phyloP scores from a whole-genome alignment of 2,113 vertebrate species.

The Anthoscopus minutus region DNA sequence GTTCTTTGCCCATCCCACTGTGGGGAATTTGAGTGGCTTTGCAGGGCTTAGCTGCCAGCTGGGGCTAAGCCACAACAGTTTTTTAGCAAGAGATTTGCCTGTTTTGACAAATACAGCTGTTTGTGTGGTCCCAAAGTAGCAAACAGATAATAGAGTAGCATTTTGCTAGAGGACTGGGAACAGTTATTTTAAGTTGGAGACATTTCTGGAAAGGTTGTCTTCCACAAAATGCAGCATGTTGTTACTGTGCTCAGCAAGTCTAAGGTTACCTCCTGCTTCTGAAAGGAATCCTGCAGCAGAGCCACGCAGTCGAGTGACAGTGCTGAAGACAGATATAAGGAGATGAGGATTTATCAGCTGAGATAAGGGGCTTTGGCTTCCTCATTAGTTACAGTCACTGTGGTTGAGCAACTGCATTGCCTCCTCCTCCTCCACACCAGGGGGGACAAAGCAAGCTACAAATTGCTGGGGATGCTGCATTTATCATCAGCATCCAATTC shows the following conservation, averaged over 20 bases:
- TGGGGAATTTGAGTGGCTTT: neutral
- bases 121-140: neutral
- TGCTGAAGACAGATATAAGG: neutral
- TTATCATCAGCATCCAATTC: neutral
- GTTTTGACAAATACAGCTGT: neutral
- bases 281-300: neutral
- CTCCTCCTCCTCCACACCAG: neutral
- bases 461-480: neutral
- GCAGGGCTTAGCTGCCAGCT: neutral
- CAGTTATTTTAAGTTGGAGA: neutral
- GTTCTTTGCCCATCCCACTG: neutral
- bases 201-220: neutral
- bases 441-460: neutral
- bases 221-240: neutral
- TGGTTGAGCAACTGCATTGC: neutral
- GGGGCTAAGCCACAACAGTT: neutral
- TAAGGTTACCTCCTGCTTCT: neutral
- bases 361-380: constrained; percentile 30
- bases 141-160: neutral
- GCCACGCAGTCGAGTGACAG: neutral
- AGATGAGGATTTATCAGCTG: constrained; percentile 38
- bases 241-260: neutral
- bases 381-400: constrained; percentile 28
- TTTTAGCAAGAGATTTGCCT: neutral
- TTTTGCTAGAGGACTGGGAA: constrained; percentile 24